A percentile compares a stretch with the other conserved stretches of the same genome.
Conservation (phyloP, 1,140 invertebrate genomes). For the Lucilia sericata region DNA sequence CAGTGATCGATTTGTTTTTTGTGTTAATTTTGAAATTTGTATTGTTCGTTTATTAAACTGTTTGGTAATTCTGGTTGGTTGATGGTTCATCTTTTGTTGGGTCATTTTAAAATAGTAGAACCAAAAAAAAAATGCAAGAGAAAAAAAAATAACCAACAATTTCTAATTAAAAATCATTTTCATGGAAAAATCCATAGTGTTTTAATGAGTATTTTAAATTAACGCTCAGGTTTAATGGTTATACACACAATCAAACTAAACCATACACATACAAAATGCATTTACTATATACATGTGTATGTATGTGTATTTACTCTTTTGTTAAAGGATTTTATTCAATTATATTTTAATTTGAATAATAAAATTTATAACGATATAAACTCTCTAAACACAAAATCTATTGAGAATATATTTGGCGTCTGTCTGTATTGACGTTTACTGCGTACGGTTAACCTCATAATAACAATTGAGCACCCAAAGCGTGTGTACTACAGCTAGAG, state of each 20-base stretch:
- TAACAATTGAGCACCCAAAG: neutral
- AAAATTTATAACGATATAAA: neutral
- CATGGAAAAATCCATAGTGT: neutral
- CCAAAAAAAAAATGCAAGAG: no score
- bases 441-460: neutral
- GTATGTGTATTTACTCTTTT: neutral
- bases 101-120: neutral
- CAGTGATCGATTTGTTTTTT: no score
- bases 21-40: no score
- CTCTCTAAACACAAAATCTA: neutral
- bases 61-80: neutral
- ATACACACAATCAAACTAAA: no score
- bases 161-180: slow-evolving; percentile 2
- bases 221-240: neutral
- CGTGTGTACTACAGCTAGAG: no score
- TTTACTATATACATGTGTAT: neutral
- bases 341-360: neutral
- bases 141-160: no score
- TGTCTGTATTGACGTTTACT: neutral
- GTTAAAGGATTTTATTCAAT: neutral
- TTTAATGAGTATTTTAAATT: slow-evolving; percentile 3
- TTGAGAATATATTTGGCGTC: neutral
- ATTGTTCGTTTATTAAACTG: no score
- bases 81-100: neutral
- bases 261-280: no score